Percentiles rank a stretch among this genome's conserved stretches.
These are phyloP conservation scores for Adoxophyes honmai DNA, from an alignment of 1,140 invertebrate species.

Conservation along the genomic window DNA sequence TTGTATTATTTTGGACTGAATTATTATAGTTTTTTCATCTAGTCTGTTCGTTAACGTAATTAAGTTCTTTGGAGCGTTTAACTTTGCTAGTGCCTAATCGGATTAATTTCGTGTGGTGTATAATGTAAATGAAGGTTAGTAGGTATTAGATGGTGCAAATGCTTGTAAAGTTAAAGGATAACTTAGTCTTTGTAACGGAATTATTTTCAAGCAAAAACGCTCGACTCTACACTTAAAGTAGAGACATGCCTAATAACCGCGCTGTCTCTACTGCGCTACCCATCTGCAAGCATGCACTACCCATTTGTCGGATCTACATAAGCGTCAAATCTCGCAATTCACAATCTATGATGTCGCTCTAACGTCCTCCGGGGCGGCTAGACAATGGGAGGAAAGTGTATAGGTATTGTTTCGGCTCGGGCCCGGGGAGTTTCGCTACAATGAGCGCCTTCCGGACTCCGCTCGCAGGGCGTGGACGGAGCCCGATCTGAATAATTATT, in stretches of 20 bases:
- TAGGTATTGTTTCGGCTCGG: constrained; percentile 59
- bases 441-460: constrained; percentile 68
- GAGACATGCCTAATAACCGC: no score
- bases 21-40: constrained; percentile 17
- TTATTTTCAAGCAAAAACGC: no score
- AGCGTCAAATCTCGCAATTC: constrained; percentile 14
- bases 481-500: constrained; percentile 15
- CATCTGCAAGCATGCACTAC: no score
- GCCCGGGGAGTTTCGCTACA: constrained; percentile 72
- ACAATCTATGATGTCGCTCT: constrained; percentile 14
- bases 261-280: no score
- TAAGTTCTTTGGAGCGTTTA: constrained; percentile 5
- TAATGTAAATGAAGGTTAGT: background rate
- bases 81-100: background rate
- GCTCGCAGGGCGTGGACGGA: constrained; percentile 31
- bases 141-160: background rate
- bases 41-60: constrained; percentile 21
- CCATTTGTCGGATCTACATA: no score
- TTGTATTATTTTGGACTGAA: constrained; percentile 33
- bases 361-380: constrained; percentile 22
- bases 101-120: background rate
- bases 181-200: no score
- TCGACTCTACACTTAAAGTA: no score
- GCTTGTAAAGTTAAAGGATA: no score
- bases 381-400: constrained; percentile 68